Percentiles rank a stretch among this genome's conserved stretches.
Conservation (phyloP, 2,797 vertebrate genomes). For the Brotula barbata region DNA sequence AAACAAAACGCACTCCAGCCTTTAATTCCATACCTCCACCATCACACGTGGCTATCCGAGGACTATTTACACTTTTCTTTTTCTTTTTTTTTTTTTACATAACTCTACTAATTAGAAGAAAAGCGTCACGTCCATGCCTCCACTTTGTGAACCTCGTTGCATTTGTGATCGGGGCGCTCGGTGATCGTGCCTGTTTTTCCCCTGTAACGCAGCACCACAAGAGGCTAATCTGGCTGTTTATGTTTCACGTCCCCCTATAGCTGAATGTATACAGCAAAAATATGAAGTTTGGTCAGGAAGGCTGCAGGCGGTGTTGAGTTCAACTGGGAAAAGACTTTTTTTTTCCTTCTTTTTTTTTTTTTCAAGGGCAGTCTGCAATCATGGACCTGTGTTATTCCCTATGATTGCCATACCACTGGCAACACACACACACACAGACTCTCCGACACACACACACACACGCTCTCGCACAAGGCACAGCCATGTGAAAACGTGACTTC, state of each 20-base stretch:
- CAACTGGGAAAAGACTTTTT: conserved; percentile 67
- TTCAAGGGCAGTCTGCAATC: conserved; percentile 70
- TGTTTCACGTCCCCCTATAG: conserved; percentile 57
- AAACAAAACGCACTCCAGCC: conserved; percentile 12
- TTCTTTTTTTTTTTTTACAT: too few species aligned
- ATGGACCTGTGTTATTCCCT: conserved; percentile 66
- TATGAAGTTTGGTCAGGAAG: conserved; percentile 59
- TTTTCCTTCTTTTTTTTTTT: conserved; percentile 68
- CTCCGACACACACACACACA: conserved; percentile 22
- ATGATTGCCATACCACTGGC: conserved; percentile 67
- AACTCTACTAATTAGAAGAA: too few species aligned
- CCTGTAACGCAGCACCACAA: conserved; percentile 18
- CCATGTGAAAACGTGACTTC: conserved; percentile 64
- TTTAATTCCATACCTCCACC: conserved; percentile 8
- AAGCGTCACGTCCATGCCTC: too few species aligned
- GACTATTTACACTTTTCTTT: too few species aligned
- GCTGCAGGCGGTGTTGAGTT: conserved; percentile 69
- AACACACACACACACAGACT: conserved; percentile 43
- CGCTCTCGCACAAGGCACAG: conserved; percentile 13
- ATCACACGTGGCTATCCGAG: conserved; percentile 8
- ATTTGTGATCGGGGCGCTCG: too few species aligned
- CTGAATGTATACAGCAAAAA: conserved; percentile 62
- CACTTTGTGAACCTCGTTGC: too few species aligned
- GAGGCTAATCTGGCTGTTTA: conserved; percentile 16
- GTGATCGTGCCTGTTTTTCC: too few species aligned